These are phyloP conservation scores for Hylaeus volcanicus DNA, from an alignment of 1,140 invertebrate genomes.

Conservation along the genomic window DNA sequence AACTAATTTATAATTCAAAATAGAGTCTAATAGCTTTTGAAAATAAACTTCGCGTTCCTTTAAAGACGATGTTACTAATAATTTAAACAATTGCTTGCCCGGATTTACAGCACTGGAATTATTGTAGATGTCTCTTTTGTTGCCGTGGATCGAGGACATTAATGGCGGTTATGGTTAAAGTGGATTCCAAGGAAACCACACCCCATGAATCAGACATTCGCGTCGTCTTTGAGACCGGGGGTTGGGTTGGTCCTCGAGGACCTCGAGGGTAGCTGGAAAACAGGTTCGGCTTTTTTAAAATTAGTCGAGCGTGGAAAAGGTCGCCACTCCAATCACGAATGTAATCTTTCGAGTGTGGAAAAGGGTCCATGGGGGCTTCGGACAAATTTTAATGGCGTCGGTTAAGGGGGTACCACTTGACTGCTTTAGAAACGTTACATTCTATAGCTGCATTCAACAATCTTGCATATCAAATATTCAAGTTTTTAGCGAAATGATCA, in stretches of 20 bases:
- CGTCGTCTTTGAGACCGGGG: not conserved
- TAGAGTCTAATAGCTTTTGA: not conserved
- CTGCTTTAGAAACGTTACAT: not conserved
- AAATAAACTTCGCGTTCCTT: no score
- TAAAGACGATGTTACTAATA: no score
- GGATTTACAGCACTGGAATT: no score
- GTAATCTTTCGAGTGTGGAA: slow-evolving; percentile 10
- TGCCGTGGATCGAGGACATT: not conserved
- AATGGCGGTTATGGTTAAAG: slow-evolving; percentile 8
- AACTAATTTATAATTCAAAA: not conserved
- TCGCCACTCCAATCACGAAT: slow-evolving; percentile 2
- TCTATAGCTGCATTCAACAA: no score
- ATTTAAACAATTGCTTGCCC: no score
- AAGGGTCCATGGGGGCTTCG: not conserved
- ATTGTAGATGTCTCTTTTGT: not conserved
- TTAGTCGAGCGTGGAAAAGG: slow-evolving; percentile 41
- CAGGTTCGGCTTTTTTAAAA: slow-evolving; percentile 32
- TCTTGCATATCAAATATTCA: no score
- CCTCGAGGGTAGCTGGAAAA: slow-evolving; percentile 13
- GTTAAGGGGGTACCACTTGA: slow-evolving; percentile 7
- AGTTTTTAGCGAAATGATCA: no score
- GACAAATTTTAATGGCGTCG: slow-evolving; percentile 40
- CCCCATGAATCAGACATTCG: not conserved
- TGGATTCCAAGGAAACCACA: slow-evolving; percentile 32
- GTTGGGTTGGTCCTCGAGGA: slow-evolving; percentile 5